These are phyloP conservation scores for Laticauda colubrina DNA, from an alignment of 2,113 vertebrate species.

Conservation along the genomic window DNA sequence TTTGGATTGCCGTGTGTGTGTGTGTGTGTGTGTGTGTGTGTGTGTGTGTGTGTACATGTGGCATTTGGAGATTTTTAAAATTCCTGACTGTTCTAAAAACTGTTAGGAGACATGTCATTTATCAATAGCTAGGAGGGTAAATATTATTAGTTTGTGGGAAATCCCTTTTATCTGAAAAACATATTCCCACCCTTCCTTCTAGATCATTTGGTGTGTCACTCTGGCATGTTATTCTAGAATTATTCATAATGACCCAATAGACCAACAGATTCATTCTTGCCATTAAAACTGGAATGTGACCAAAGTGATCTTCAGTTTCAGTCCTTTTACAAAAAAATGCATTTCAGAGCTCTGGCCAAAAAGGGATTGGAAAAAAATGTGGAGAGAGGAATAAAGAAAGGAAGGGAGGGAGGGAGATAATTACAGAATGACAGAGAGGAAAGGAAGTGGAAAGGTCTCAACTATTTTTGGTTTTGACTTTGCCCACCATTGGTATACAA, in stretches of 20 bases:
- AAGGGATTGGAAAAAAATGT: neutral
- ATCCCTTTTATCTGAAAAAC: slow-evolving; percentile 30
- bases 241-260: neutral
- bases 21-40: neutral
- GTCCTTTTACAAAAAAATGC: neutral
- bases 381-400: neutral
- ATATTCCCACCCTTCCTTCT: slow-evolving; percentile 30
- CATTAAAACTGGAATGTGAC: neutral
- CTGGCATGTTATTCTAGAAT: neutral
- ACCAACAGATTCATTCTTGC: neutral
- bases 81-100: slow-evolving; percentile 26
- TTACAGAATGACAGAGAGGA: neutral
- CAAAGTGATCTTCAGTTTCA: neutral
- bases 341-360: neutral
- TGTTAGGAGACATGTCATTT: slow-evolving; percentile 13
- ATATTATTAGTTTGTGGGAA: slow-evolving; percentile 37
- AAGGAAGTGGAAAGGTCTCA: neutral
- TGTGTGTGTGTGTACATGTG: neutral
- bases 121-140: slow-evolving; percentile 35
- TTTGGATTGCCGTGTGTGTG: neutral
- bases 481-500: neutral
- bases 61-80: neutral
- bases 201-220: slow-evolving; percentile 9
- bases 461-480: neutral
- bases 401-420: neutral